phyloP scores from a whole-genome alignment of 2,113 vertebrate species.

The Myanophis thanlyinensis region DNA sequence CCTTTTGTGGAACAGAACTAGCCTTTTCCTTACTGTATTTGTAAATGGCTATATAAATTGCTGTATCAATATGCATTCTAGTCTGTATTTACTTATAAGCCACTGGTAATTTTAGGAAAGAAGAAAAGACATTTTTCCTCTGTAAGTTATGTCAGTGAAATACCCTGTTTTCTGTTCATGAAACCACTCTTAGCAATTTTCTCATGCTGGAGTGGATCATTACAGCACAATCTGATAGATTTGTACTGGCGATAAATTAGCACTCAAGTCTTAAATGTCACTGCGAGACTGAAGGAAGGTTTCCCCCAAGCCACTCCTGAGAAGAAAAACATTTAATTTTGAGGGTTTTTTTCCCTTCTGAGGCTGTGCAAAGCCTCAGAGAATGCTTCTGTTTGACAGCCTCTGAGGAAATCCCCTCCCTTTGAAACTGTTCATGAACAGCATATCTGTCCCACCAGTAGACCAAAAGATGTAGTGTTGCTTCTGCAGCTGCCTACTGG shows the following conservation, averaged over 20 bases:
- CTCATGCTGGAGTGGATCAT: neutral
- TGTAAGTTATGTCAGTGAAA: neutral
- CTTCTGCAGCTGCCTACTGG: neutral
- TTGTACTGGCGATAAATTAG: neutral
- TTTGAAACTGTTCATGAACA: neutral
- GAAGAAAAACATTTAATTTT: neutral
- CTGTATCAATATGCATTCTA: neutral
- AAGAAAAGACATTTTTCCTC: neutral
- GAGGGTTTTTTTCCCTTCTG: neutral
- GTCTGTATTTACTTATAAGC: slow-evolving; percentile 3
- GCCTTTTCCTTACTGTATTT: neutral
- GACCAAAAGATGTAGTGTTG: neutral
- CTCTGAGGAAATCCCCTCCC: neutral
- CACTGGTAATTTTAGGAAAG: neutral
- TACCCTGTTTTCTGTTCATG: neutral
- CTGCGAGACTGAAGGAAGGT: neutral
- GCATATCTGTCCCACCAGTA: neutral
- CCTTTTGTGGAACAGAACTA: neutral
- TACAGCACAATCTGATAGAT: neutral
- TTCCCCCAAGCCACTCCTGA: neutral
- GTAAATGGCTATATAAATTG: neutral
- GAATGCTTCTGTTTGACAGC: neutral
- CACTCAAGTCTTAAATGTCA: neutral
- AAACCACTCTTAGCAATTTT: slow-evolving; percentile 9
- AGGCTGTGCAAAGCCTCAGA: neutral